phyloP scores from a whole-genome alignment of 1,140 invertebrate species.

The Cotesia typhae region DNA sequence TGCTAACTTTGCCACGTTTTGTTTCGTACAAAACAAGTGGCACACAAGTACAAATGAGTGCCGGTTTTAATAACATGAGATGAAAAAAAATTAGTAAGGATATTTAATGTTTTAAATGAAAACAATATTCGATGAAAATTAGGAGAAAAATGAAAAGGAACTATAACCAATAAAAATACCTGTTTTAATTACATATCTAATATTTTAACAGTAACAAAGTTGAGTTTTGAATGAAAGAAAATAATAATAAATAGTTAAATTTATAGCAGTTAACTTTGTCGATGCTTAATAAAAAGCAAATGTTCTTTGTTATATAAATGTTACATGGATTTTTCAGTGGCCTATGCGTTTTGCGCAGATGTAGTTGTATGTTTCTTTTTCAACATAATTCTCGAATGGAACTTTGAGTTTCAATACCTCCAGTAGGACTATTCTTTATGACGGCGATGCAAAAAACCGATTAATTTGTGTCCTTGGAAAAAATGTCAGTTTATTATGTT shows the following conservation, averaged over 20 bases:
- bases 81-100: conserved; percentile 1
- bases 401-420: neutral
- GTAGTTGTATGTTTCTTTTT: neutral
- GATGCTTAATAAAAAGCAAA: too few species aligned
- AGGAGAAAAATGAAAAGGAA: neutral
- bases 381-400: too few species aligned
- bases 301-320: conserved; percentile 12
- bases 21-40: neutral
- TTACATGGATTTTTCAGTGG: neutral
- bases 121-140: too few species aligned
- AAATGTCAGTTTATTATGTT: too few species aligned
- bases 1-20: conserved; percentile 9
- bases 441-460: too few species aligned
- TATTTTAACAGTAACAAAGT: too few species aligned
- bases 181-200: neutral
- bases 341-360: conserved; percentile 9
- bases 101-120: neutral
- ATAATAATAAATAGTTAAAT: too few species aligned
- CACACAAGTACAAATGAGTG: conserved; percentile 8
- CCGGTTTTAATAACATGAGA: neutral
- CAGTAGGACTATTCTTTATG: neutral
- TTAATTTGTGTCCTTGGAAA: too few species aligned
- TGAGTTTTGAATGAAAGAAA: too few species aligned
- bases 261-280: too few species aligned
- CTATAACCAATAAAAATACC: neutral